Evolutionary conservation across 2,113 vertebrate genomes (phyloP).

Genomic region (Nestor notabilis): DNA sequence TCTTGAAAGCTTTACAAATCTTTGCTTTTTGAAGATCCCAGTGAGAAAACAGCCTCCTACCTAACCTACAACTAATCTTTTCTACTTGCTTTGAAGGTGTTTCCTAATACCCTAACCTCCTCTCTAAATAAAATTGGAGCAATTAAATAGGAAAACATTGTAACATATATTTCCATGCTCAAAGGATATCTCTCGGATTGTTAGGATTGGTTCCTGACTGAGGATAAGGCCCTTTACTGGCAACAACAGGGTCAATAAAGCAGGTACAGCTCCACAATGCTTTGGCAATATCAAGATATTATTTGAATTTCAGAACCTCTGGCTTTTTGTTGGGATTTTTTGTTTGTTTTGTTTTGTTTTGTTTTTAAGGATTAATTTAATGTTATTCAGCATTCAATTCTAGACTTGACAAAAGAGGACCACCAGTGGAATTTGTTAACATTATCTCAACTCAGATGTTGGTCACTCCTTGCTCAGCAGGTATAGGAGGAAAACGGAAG

Average conservation of each 20-base stretch:
- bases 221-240: conserved; percentile 16
- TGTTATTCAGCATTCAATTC: neutral
- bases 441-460: neutral
- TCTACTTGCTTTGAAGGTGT: conserved; percentile 24
- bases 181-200: neutral
- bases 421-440: neutral
- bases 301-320: neutral
- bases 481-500: neutral
- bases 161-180: neutral
- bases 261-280: neutral
- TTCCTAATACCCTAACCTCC: neutral
- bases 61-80: conserved; percentile 2
- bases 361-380: neutral
- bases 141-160: conserved; percentile 10
- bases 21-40: conserved; percentile 66
- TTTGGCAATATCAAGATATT: conserved; percentile 20
- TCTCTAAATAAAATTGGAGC: neutral
- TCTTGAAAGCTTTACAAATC: conserved; percentile 69
- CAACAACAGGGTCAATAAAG: neutral
- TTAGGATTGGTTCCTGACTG: neutral
- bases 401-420: neutral
- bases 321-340: neutral
- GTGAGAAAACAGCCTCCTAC: conserved; percentile 29
- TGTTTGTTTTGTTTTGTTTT: fast-evolving
- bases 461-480: neutral